Evolutionary conservation across 1,140 invertebrate species (phyloP).

Genomic region (Calliphora vicina): DNA sequence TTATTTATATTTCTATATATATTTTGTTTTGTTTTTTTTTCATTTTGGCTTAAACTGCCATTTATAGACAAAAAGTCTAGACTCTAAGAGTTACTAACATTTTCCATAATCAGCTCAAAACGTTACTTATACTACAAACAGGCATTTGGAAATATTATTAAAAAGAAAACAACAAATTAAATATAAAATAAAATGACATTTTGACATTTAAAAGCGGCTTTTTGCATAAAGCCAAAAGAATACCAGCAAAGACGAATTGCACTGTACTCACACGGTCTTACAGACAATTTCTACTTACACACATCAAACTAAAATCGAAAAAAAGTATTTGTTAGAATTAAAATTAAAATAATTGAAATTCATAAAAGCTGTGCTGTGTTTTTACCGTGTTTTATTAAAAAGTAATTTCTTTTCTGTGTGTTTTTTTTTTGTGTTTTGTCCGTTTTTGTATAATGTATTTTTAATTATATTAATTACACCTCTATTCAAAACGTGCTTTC

Average conservation of each 20-base stretch:
- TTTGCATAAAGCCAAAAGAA: conserved; percentile 25
- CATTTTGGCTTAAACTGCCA: background rate
- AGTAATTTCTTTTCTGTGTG: background rate
- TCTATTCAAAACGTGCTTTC: conserved; percentile 25
- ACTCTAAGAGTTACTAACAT: background rate
- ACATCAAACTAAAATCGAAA: background rate
- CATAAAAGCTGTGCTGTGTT: background rate
- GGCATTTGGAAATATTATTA: background rate
- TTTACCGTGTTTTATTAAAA: background rate
- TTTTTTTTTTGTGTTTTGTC: background rate
- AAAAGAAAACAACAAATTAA: background rate
- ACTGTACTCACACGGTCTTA: too few relatives aligned
- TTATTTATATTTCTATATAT: background rate
- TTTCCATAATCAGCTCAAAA: background rate
- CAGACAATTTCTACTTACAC: background rate
- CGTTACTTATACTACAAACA: too few relatives aligned
- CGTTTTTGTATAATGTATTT: conserved; percentile 28
- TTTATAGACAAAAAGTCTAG: conserved; percentile 34
- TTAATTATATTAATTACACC: conserved; percentile 35
- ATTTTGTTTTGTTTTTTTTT: too few relatives aligned
- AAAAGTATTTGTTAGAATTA: background rate
- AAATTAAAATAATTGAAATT: conserved; percentile 25
- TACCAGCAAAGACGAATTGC: background rate
- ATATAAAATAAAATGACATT: background rate
- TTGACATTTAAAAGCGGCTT: conserved; percentile 29